These are phyloP conservation scores for Asarcornis scutulata DNA, from an alignment of 2,113 vertebrate genomes.

Conservation along the genomic window DNA sequence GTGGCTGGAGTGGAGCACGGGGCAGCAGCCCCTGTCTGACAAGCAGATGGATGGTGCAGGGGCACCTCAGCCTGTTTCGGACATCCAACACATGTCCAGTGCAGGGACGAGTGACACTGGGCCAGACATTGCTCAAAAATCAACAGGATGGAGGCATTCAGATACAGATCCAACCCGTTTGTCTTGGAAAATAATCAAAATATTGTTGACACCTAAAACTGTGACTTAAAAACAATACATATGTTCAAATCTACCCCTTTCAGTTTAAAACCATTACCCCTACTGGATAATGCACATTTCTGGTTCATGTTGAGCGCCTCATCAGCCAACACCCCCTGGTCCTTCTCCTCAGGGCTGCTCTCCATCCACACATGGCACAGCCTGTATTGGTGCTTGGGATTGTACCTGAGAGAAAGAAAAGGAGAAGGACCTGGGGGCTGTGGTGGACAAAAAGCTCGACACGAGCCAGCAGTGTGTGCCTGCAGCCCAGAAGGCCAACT, in stretches of 20 bases:
- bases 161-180: too few relatives aligned
- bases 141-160: not conserved
- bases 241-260: not conserved
- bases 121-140: too few relatives aligned
- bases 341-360: not conserved
- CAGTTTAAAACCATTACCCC: not conserved
- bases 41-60: not conserved
- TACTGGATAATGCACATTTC: too few relatives aligned
- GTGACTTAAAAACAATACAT: too few relatives aligned
- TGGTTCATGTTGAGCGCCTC: not conserved
- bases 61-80: accelerated
- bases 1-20: not conserved
- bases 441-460: too few relatives aligned
- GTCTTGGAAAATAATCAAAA: not conserved
- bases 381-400: not conserved
- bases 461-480: not conserved
- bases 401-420: not conserved
- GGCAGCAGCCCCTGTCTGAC: not conserved
- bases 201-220: not conserved
- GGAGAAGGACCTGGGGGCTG: too few relatives aligned
- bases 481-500: too few relatives aligned
- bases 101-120: accelerated
- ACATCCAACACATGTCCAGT: accelerated
- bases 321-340: not conserved
- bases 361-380: not conserved